phyloP scores from a whole-genome alignment of 2,797 vertebrate species.

The Sebastes matsubarae region DNA sequence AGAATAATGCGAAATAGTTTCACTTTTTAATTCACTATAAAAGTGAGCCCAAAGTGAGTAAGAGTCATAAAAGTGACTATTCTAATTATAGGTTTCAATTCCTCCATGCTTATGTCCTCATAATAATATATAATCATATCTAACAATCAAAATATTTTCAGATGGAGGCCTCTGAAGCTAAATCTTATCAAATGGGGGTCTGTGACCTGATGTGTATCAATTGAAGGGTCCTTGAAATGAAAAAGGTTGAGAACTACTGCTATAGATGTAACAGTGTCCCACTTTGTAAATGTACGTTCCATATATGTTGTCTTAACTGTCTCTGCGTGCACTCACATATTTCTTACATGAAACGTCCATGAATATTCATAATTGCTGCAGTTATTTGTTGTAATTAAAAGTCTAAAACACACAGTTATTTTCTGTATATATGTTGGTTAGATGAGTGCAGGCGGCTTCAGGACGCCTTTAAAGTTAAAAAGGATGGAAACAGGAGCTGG shows the following conservation, averaged over 20 bases:
- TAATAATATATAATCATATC: no score
- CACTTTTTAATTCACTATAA: not conserved
- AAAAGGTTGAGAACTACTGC: no score
- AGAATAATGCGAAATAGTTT: not conserved
- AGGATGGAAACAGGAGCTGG: slow-evolving; percentile 33
- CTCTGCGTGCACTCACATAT: not conserved
- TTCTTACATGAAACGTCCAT: not conserved
- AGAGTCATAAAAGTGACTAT: no score
- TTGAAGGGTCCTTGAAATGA: no score
- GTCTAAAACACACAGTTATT: not conserved
- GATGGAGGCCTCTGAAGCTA: no score
- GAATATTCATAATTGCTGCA: not conserved
- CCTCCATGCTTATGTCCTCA: no score
- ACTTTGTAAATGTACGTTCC: not conserved
- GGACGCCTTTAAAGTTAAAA: slow-evolving; percentile 28
- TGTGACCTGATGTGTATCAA: no score
- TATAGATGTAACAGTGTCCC: not conserved
- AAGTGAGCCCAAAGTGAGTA: no score
- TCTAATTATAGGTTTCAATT: no score
- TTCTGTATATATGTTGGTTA: not conserved
- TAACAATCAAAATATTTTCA: no score
- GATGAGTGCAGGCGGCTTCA: not conserved
- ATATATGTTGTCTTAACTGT: not conserved
- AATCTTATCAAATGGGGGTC: no score
- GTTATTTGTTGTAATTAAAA: not conserved